Evolutionary conservation across 2,113 vertebrate genomes (phyloP).

Genomic region (Platysternon megacephalum): DNA sequence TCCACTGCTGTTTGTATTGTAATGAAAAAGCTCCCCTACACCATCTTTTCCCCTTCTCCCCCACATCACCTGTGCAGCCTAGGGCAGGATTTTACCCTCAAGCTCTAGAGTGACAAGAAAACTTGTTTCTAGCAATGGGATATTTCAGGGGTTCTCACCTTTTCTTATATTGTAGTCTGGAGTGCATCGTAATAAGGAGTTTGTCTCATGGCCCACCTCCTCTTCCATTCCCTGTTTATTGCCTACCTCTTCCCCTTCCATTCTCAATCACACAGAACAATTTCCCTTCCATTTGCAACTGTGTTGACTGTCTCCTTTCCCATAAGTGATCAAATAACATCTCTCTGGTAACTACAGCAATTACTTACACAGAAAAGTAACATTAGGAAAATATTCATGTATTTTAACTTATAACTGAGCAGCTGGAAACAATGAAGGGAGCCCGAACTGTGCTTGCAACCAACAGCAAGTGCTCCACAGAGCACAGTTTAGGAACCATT

Average conservation of each 20-base stretch:
- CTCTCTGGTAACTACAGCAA: background rate
- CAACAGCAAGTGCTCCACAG: background rate
- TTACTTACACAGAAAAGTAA: background rate
- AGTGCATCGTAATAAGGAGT: background rate
- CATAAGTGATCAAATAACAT: background rate
- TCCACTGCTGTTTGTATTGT: background rate
- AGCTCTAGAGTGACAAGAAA: background rate
- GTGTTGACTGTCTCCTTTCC: background rate
- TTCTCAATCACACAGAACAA: background rate
- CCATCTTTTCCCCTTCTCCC: background rate
- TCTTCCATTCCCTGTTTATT: background rate
- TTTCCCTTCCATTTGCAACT: background rate
- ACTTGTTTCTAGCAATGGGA: background rate
- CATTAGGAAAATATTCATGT: background rate
- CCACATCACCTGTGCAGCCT: background rate
- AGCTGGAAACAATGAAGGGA: conserved; percentile 32
- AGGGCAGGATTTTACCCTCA: background rate
- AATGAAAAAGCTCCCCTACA: background rate
- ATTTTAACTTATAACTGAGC: background rate
- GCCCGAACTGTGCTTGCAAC: background rate
- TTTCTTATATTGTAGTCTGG: background rate
- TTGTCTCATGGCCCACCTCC: background rate
- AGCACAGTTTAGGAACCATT: background rate
- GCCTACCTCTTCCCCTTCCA: background rate
- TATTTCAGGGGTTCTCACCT: accelerated